phyloP scores from a whole-genome alignment of 1,140 invertebrate genomes.

The Aphidius ervi region DNA sequence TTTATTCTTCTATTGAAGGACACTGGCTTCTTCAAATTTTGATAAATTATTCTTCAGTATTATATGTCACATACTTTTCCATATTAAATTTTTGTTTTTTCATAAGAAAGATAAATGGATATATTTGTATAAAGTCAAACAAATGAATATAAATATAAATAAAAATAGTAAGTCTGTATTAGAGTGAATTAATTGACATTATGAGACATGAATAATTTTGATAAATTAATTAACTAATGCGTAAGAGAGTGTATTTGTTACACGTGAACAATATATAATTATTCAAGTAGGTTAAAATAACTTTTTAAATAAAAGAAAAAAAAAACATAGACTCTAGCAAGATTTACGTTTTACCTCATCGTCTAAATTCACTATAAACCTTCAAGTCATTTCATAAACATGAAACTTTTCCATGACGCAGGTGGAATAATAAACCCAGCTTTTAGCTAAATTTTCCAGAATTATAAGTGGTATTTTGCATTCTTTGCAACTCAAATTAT shows the following conservation, averaged over 20 bases:
- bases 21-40: neutral
- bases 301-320: no score
- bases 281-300: no score
- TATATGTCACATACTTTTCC: neutral
- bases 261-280: no score
- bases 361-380: conserved; percentile 22
- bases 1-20: neutral
- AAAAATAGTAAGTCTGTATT: no score
- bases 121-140: no score
- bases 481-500: neutral
- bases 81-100: conserved; percentile 4
- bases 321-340: neutral
- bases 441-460: conserved; percentile 6
- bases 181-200: no score
- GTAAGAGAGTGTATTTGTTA: no score
- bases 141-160: no score
- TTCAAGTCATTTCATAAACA: conserved; percentile 36
- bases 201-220: no score
- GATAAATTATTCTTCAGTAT: conserved; percentile 2
- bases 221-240: no score
- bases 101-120: no score
- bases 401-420: conserved; percentile 34
- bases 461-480: neutral
- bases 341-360: conserved; percentile 31
- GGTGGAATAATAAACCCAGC: conserved; percentile 30